Evolutionary conservation across 2,797 vertebrate genomes (phyloP).

Genomic region (Phoeniculus purpureus): DNA sequence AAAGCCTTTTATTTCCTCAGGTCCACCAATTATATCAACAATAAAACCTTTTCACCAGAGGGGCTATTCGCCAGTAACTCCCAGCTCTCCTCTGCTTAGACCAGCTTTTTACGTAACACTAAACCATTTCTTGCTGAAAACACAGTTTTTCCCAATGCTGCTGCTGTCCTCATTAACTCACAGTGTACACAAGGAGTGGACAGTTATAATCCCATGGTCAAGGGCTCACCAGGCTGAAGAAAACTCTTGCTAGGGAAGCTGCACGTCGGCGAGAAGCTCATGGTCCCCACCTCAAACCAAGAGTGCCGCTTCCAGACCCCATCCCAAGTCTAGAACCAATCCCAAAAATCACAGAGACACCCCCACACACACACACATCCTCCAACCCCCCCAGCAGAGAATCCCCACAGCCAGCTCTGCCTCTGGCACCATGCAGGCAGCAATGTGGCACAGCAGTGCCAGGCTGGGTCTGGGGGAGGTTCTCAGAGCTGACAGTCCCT

Average conservation of each 20-base stretch:
- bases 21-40: not conserved
- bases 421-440: fast-evolving
- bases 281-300: not conserved
- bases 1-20: not conserved
- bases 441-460: fast-evolving
- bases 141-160: not conserved
- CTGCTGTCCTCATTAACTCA: not conserved
- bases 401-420: not conserved
- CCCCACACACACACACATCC: not conserved
- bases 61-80: not conserved
- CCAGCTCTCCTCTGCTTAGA: not conserved
- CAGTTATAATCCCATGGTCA: not conserved
- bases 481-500: not conserved
- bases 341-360: not conserved
- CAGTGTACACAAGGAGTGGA: not conserved
- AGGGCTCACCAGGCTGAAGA: not conserved
- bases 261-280: not conserved
- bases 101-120: not conserved
- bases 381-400: not conserved
- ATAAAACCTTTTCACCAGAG: not conserved
- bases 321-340: not conserved
- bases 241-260: not conserved
- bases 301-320: not conserved
- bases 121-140: not conserved
- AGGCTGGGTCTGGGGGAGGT: fast-evolving